Percentiles rank a stretch among this genome's conserved stretches.
Conservation (phyloP, 2,888 invertebrate species). For the Heliconius charithonia region DNA sequence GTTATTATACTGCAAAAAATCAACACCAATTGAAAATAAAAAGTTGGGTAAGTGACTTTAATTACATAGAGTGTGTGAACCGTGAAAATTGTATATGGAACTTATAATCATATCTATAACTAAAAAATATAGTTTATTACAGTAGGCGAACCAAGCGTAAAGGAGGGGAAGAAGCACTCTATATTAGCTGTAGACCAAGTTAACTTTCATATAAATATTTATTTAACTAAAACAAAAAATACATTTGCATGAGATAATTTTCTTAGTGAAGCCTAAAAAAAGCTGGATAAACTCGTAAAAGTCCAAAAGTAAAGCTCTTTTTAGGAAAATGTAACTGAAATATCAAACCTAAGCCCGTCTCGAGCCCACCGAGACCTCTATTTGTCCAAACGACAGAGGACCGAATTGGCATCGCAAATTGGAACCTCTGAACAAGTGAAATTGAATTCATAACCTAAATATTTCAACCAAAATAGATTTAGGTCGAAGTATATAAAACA, state of each 20-base stretch:
- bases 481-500: slow-evolving; percentile 19
- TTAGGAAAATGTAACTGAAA: slow-evolving; percentile 31
- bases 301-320: slow-evolving; percentile 22
- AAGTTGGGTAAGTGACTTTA: no score
- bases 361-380: slow-evolving; percentile 21
- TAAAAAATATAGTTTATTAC: no score
- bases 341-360: slow-evolving; percentile 31
- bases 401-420: slow-evolving; percentile 27
- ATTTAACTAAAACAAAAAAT: neutral
- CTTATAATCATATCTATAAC: no score
- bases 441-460: slow-evolving; percentile 47
- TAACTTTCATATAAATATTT: no score
- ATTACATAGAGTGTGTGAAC: no score
- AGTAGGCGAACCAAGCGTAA: no score
- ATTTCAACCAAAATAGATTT: slow-evolving; percentile 32
- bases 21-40: no score
- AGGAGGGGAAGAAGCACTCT: no score
- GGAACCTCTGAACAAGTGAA: slow-evolving; percentile 38
- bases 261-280: slow-evolving; percentile 11
- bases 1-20: no score
- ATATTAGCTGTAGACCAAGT: no score
- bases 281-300: slow-evolving; percentile 32
- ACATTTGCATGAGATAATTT: slow-evolving; percentile 1
- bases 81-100: no score
- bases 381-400: slow-evolving; percentile 32